Percentiles rank a stretch among this genome's conserved stretches.
These are phyloP conservation scores for Neogobius melanostomus DNA, from an alignment of 2,113 vertebrate species.

Conservation along the genomic window DNA sequence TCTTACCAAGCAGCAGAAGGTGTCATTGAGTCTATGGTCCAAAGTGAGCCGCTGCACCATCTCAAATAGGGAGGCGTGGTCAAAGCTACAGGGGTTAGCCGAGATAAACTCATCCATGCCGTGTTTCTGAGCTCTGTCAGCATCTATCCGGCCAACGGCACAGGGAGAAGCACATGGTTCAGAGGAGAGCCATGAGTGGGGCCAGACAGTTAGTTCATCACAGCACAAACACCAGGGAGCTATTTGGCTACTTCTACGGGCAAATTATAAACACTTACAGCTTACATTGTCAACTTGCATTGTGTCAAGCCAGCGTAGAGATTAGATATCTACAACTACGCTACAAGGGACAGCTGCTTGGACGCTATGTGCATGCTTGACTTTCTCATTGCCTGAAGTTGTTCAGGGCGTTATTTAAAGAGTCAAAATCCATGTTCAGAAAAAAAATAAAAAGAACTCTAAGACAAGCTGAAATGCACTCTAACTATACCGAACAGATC, in stretches of 20 bases:
- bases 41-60: slow-evolving; percentile 98
- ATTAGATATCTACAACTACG: slow-evolving; percentile 58
- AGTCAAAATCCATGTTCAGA: slow-evolving; percentile 26
- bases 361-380: slow-evolving; percentile 71
- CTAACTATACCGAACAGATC: slow-evolving; percentile 83
- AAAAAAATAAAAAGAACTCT: slow-evolving; percentile 18
- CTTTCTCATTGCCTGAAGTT: slow-evolving; percentile 45
- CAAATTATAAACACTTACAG: slow-evolving; percentile 80
- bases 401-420: slow-evolving; percentile 12
- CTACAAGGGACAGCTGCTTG: slow-evolving; percentile 52
- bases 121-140: slow-evolving; percentile 99
- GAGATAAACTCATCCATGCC: slow-evolving; percentile 99
- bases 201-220: slow-evolving; percentile 44
- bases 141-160: slow-evolving; percentile 95
- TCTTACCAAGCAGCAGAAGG: slow-evolving; percentile 99
- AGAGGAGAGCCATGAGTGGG: slow-evolving; percentile 70
- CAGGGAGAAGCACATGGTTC: slow-evolving; percentile 87
- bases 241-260: slow-evolving; percentile 68
- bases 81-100: slow-evolving; percentile 99
- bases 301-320: slow-evolving; percentile 75
- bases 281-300: slow-evolving; percentile 99
- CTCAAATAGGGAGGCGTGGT: slow-evolving; percentile 99
- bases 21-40: slow-evolving; percentile 99
- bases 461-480: slow-evolving; percentile 34
- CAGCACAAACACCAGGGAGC: slow-evolving; percentile 61